Base-by-base conservation (phyloP, 2,797 vertebrate species). In the Clarias laeviceps region DNA sequence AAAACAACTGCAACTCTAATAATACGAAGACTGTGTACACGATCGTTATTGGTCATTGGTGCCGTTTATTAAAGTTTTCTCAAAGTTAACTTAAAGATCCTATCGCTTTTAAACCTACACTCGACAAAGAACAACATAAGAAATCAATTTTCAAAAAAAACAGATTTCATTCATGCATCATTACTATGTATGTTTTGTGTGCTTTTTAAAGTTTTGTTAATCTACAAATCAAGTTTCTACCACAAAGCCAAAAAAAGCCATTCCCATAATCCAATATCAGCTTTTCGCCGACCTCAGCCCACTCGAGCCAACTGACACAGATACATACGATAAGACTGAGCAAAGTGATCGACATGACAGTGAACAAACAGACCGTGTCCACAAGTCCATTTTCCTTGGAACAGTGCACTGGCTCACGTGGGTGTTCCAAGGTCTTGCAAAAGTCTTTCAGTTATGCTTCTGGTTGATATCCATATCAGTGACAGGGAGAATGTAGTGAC, bases 381-480 rank as follows among this genome's bases (percentile, higher is more conserved):
- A 27, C 54, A 27, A 82, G 54, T 82, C 69, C 62, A 61, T 64
- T 62, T 45, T 82, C 72, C 77, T 12, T 20, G n/a, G 74, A 83
- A 62, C 3, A 29, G 32, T n/a, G 9, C 12, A 29, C 7, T 68
- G 54, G 40, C 17, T 27, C 22, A 22, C 20, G 27, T 22, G 5
- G 9, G 37, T 83, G 62, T 27, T 65, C 54, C 54, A 79, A 79
- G 66, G 22, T 78, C 56, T 86, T 72, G 74, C 85, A 65, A 70
- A 69, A 57, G 54, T 50, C 54, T 66, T 40, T 6, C 17, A 50
- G 72, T 64, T 80, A 59, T 66, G 72, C 80, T 78, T 34, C 64
- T 29, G 64, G 62, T 50, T 69, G 62, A 82, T n/a, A 68, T 4
- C 24, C 34, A 17, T 32, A 24, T 76, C 37, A 34, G 27, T 68